A percentile compares a stretch with the other conserved stretches of the same genome.
Evolutionary conservation across 2,113 vertebrate genomes (phyloP).

Genomic region (Macquaria australasica): DNA sequence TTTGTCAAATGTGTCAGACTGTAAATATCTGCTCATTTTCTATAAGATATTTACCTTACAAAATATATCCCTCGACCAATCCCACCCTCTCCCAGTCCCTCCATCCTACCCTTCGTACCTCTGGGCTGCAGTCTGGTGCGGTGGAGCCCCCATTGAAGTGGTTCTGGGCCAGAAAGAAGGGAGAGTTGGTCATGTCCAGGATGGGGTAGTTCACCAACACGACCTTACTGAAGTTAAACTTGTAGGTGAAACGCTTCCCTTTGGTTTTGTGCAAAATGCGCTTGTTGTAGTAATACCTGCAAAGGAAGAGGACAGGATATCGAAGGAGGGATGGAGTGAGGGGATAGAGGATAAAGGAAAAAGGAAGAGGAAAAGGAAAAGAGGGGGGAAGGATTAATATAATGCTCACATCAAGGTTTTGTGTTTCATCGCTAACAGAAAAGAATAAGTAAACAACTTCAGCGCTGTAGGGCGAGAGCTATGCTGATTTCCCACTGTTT

Average conservation of each 20-base stretch:
- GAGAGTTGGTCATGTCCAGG: constrained; percentile 90
- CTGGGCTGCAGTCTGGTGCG: constrained; percentile 88
- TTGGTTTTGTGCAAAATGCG: constrained; percentile 96
- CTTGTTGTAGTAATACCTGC: constrained; percentile 96
- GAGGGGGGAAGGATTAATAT: constrained; percentile 72
- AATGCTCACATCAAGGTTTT: constrained; percentile 75
- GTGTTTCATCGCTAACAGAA: constrained; percentile 62
- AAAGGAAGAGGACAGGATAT: constrained; percentile 50
- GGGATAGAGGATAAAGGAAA: constrained; percentile 61
- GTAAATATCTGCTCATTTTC: neutral
- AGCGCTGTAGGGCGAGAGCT: constrained; percentile 64
- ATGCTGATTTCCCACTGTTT: constrained; percentile 79
- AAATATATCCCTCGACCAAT: neutral
- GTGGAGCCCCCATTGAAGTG: constrained; percentile 87
- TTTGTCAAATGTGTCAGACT: neutral
- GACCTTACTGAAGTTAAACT: constrained; percentile 96
- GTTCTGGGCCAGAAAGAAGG: constrained; percentile 89
- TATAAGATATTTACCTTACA: neutral
- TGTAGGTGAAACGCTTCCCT: constrained; percentile 96
- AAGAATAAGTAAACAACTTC: constrained; percentile 72
- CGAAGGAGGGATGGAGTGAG: constrained; percentile 51
- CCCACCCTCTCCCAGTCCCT: constrained; percentile 5
- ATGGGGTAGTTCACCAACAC: constrained; percentile 93
- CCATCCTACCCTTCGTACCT: constrained; percentile 80
- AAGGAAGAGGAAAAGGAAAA: constrained; percentile 64